Evolutionary conservation across 2,797 vertebrate genomes (phyloP), one percentile per base, ranked within the genome.

Genomic region (Holocentrus rufus): DNA sequence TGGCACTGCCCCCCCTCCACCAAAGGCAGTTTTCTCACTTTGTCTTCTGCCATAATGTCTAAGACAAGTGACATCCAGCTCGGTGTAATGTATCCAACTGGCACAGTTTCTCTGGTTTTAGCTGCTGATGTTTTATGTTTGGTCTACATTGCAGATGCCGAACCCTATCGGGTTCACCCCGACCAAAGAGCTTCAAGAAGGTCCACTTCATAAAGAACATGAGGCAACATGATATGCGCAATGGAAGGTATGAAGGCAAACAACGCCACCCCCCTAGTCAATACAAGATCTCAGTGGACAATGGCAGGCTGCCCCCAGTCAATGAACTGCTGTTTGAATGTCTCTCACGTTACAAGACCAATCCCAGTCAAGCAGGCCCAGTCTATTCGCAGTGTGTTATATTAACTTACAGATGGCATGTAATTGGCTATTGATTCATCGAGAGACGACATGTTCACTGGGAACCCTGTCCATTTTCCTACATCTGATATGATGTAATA

Each of bases 151-250:
- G 72, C 56, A 94, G 98, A 93, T 99, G 98, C 90, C 94, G 97
- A 87, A 99, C 98, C 89, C 94, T 99, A 89, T 99, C 98, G 76
- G 98, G 98, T 95, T 99, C 98, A 74, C 98, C 98, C 74, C 95
- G 97, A 96, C 97, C 97, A 96, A 99, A 98, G 96, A 98, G 95
- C 93, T 99, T 98, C 81, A 99, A 98, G 95, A 99, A 99, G 94
- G 94, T 99, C 90, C 97, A 99, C 94, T 98, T 99, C 91, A 98
- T 99, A 92, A 99, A 98, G 95, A 99, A 96, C 90, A 97, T 99
- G 94, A 90, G 95, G 90, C 98, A 99, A 22, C 97, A 98, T 0
- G 98, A 99, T 79, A 97, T 95, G 69, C 96, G 95, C 76, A 98
- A 96, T 0, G 98, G 98, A 95, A 98, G 98, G 98, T 98, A 97